Percentiles rank a stretch among this genome's conserved stretches.
These are phyloP conservation scores for Argya squamiceps DNA, from an alignment of 2,797 vertebrate genomes.

Conservation along the genomic window DNA sequence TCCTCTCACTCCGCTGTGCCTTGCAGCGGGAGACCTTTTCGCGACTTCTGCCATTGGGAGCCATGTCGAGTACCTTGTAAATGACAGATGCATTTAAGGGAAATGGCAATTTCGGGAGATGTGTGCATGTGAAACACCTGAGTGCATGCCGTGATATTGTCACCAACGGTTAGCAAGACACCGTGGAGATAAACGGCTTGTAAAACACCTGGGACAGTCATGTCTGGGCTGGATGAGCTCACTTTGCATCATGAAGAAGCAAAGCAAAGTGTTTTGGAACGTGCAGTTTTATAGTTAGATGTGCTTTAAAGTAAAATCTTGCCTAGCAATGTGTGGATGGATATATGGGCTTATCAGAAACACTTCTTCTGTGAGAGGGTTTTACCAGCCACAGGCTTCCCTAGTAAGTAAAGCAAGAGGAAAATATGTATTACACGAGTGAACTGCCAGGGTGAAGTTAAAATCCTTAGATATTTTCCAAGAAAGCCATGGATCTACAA, in stretches of 20 bases:
- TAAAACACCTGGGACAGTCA: not conserved
- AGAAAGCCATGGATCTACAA: rapidly evolving
- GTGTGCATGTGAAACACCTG: not conserved
- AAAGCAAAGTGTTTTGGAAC: not conserved
- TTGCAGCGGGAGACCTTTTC: not conserved
- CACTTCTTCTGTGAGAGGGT: not conserved
- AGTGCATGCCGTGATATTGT: not conserved
- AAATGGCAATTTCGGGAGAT: not conserved
- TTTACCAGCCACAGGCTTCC: not conserved
- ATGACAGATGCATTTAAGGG: not conserved
- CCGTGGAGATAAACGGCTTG: not conserved
- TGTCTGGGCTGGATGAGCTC: not conserved
- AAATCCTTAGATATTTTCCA: not conserved
- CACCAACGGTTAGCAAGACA: not conserved
- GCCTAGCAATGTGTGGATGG: rapidly evolving
- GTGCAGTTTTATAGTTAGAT: not conserved
- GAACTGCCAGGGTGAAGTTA: rapidly evolving
- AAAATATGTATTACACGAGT: not conserved
- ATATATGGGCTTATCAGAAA: not conserved
- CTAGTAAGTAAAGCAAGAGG: not conserved
- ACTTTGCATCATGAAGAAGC: not conserved
- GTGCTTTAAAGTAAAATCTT: not conserved
- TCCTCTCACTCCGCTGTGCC: not conserved
- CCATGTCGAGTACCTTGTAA: not conserved
- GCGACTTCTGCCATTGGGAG: rapidly evolving